Evolutionary conservation across 1,140 invertebrate genomes (phyloP).

Genomic region (Dreissena rostriformis): DNA sequence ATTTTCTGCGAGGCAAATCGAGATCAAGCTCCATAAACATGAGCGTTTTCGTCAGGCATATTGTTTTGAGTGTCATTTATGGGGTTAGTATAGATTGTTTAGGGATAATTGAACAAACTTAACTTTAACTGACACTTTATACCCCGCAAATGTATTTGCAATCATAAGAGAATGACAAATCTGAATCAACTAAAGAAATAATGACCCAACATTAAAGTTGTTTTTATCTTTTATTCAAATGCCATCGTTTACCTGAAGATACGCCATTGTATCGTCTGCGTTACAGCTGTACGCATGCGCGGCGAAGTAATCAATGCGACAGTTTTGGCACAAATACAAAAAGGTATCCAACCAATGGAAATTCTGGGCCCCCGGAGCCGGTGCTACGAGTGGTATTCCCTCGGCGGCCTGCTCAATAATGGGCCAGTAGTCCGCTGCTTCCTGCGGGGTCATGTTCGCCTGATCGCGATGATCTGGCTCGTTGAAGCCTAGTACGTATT

Average conservation of each 20-base stretch:
- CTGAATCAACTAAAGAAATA: no score
- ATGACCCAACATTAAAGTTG: no score
- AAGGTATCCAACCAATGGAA: slow-evolving; percentile 57
- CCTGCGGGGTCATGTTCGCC: slow-evolving; percentile 19
- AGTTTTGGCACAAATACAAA: slow-evolving; percentile 55
- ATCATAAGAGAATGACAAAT: no score
- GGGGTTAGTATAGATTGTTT: no score
- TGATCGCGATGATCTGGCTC: slow-evolving; percentile 10
- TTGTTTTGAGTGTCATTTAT: no score
- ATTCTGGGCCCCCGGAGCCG: background rate
- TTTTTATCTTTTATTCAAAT: no score
- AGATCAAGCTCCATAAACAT: no score
- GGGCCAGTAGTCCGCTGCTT: slow-evolving; percentile 19
- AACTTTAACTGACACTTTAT: no score
- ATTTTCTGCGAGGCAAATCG: no score
- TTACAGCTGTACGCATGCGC: slow-evolving; percentile 61
- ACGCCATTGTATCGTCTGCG: slow-evolving; percentile 55
- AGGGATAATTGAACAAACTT: no score
- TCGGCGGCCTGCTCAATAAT: slow-evolving; percentile 2
- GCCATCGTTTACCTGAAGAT: slow-evolving; percentile 27
- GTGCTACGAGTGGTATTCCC: slow-evolving; percentile 22
- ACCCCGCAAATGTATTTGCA: no score
- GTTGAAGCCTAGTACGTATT: slow-evolving; percentile 25
- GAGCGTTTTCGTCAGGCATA: no score
- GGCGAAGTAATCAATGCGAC: slow-evolving; percentile 59